Evolutionary conservation across 1,140 invertebrate species (phyloP).

Genomic region (Euura saliciscinereae): DNA sequence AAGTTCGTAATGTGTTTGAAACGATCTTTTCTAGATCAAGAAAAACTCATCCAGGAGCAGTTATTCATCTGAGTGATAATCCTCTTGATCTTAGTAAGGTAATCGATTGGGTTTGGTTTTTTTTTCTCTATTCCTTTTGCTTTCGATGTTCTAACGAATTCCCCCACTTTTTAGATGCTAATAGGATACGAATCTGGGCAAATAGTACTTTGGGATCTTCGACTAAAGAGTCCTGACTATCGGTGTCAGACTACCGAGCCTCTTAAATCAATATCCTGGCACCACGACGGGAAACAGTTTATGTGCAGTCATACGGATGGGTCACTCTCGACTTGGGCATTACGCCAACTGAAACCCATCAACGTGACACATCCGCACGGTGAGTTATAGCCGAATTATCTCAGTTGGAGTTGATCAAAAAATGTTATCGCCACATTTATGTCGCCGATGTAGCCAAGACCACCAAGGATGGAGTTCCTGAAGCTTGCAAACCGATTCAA

Average conservation of each 20-base stretch:
- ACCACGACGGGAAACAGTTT: slow-evolving; percentile 97
- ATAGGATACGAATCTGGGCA: slow-evolving; percentile 96
- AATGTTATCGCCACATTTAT: background rate
- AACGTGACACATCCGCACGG: slow-evolving; percentile 90
- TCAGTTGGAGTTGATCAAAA: background rate
- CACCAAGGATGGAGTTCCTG: slow-evolving; percentile 84
- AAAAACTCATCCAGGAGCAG: slow-evolving; percentile 92
- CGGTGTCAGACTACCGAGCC: slow-evolving; percentile 81
- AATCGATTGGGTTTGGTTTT: slow-evolving; percentile 47
- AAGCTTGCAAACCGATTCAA: slow-evolving; percentile 89
- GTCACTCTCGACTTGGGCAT: slow-evolving; percentile 90
- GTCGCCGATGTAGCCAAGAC: slow-evolving; percentile 73
- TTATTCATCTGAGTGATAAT: slow-evolving; percentile 95
- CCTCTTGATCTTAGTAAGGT: slow-evolving; percentile 95
- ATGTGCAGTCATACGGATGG: slow-evolving; percentile 97
- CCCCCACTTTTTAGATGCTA: slow-evolving; percentile 74
- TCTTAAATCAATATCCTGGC: slow-evolving; percentile 90
- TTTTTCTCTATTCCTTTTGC: slow-evolving; percentile 32
- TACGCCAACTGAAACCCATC: slow-evolving; percentile 78
- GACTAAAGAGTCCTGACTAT: slow-evolving; percentile 79
- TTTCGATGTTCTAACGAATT: slow-evolving; percentile 16
- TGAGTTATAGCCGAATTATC: slow-evolving; percentile 55
- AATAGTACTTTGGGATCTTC: slow-evolving; percentile 95
- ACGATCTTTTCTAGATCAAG: slow-evolving; percentile 76
- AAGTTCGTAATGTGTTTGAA: no score